Evolutionary conservation across 2,888 invertebrate species (phyloP), one percentile per base, ranked within the genome.

Genomic region (Camponotus fellah): DNA sequence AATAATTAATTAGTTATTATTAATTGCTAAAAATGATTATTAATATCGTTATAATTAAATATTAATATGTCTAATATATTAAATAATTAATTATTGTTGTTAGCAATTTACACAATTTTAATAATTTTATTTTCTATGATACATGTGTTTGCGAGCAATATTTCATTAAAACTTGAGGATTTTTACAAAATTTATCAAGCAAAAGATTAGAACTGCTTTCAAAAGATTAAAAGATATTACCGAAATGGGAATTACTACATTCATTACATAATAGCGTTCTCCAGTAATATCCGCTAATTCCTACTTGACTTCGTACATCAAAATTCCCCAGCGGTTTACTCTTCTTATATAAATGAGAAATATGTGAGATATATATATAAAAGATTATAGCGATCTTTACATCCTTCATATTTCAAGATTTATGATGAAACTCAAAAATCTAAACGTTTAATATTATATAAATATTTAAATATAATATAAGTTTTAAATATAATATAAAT

Each of bases 281-380:
- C 60, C 49, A 60, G 26, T 80, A 80, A 58, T 71, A 60, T 43
- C 17, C 26, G 43, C 21, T 71, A 71, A 72, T 80, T 80, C 72
- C 72, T 60, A 21, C 60, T 79, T 79, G 46, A 79, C 79, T 46
- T 46, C 17, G 8, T 60, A 37, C 17, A 60, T 71, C 46, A 72
- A 80, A 80, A 80, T 80, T 80, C 46, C 26, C 46, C 46, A 26
- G 46, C 17, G 72, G 46, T 72, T 80, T 80, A 34, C 58, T 12
- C 43, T 46, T 56, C 21, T 46, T 72, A 46, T 43, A 79, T 60
- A 71, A 79, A 65, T 40, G 71, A 58, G 34, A 71, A 60, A 80
- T 60, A 60, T 3, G 4, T 46, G 4, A 46, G 12, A 46, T 34
- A 69, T 32, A 26, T 69, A 32, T 69, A 32, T 26, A 17, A 34